Evolutionary conservation across 2,888 invertebrate species (phyloP), one percentile per base, ranked within the genome.

Genomic region (Leptopilina drosophilae): DNA sequence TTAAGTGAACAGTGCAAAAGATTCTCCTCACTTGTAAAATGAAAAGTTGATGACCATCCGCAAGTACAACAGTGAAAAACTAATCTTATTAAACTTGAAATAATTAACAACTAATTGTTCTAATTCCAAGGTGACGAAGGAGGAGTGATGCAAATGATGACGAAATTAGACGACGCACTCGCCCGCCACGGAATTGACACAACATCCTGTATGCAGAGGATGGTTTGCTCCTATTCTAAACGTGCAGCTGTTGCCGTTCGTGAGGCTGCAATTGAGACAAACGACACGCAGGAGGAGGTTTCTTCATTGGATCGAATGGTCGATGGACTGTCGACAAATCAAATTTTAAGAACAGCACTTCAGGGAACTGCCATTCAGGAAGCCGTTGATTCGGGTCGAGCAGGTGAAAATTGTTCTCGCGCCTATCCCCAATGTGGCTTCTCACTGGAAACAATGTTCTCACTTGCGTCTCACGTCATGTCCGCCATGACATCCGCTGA

Each of bases 161-260:
- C 92, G 11, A 91, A 92, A 40, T 87, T 95, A 49, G 94, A 95
- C 82, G 92, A 93, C 65, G 91, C 93, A 12, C 87, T 95, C 67
- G 92, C 92, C 0, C 93, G 93, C 80, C 93, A 94, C 82, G 93
- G 95, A 67, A 93, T 95, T 26, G 94, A 95, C 87, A 91, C 94
- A 3, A 93, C 94, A 0, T 93, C 93, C 0, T 95, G 95, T 85
- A 92, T 94, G 83, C 95, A 95, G 88, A 92, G 94, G 78, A 92
- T 93, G 5, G 92, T 94, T 49, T 95, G 95, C 87, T 95, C 95
- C 0, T 96, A 96, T 88, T 94, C 96, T 0, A 94, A 95, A 83
- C 93, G 95, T 59, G 95, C 96, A 0, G 94, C 89, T 0, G 84
- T 87, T 33, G 86, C 89, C 0, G 80, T 88, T 20, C 84, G 83